Evolutionary conservation across 2,888 invertebrate genomes (phyloP), one percentile per base, ranked within the genome.

Genomic region (Drosophila nr. medialis): DNA sequence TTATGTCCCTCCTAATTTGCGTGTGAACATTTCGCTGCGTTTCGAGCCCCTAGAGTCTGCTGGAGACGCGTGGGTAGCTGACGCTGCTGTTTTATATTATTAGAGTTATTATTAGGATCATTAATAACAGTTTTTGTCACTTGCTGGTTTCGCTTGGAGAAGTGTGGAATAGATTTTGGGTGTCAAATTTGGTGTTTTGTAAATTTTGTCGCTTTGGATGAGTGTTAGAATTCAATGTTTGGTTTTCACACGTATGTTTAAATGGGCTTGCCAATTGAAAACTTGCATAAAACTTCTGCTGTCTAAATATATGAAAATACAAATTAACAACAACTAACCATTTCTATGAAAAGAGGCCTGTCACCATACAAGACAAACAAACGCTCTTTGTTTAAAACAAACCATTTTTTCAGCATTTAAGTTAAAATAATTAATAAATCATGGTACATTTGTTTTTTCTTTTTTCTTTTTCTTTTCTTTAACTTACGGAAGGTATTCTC

Each of bases 1-100:
- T 91, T 86, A 89, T 87, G 80, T 80, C 79, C 81, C 80, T 90
- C 84, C 91, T 90, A 90, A 90, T 90, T 90, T 90, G 91, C 90
- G 90, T 90, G 90, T 90, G 91, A 90, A 90, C 78, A 72, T 80
- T 72, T 49, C 29, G 59, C 63, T 53, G 59, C 30, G 49, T 36
- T 29, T 56, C 56, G 56, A 36, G 58, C 69, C 59, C 32, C 64
- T 49, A 11, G 13, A 55, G 38, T 42, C 27, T 11, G 21, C 24
- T 15, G 42, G 49, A 64, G 78, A 64, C 75, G 81, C 81, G 83
- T 80, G 81, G 81, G 83, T 45, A 38, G 72, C 69, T 53, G 55
- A 15, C 38, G 55, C 71, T 81, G 89, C 80, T 86, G 90, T 89
- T 89, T 86, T 85, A 85, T 88, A 88, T 78, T 75, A 85, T 86